Base-by-base conservation (phyloP, 1,140 invertebrate genomes). In the Antheraea mylitta region DNA sequence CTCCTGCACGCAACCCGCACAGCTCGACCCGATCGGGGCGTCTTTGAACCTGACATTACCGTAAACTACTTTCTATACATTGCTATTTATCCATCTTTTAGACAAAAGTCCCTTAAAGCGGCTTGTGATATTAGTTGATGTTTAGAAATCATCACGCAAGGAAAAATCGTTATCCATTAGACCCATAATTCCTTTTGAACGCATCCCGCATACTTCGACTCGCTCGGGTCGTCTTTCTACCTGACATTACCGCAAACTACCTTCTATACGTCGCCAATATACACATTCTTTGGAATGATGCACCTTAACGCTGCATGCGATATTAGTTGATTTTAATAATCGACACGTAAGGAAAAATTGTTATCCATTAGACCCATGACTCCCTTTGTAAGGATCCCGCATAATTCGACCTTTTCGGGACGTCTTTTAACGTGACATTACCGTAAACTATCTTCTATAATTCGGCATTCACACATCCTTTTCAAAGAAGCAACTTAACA, bases 1-100 rank as follows among this genome's bases (percentile, higher is more conserved):
- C 80, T 96, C 94, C 69, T 95, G 93, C 6, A 96, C 91, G 0
- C 94, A 94, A 65, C 90, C 82, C 8, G 93, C 81, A 76, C 95
- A 95, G 4, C 93, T 94, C 45, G 93, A 87, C 4, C 95, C 95
- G 8, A 95, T 94, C 11, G 94, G 94, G 16, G 95, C 92, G 76
- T 95, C 92, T 74, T 93, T 95, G 66, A 93, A 93, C 71, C 92
- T 89, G 75, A 80, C 78, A 74, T 42, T 71, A 64, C n/a, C 62
- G 64, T 38, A 69, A 64, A 59, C 62, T 45, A 58, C 68, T 68
- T 30, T 30, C 22, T 30, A 30, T 30, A 30, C 1, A 30, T 30
- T 4, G 1, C 22, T 4, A 30, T 30, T 30, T 30, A 30, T 30
- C 22, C 22, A 30, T 30, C 22, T 30, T n/a, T n/a, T n/a, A n/a